Evolutionary conservation across 2,888 invertebrate genomes (phyloP).

Genomic region (Plemyria rubiginata): DNA sequence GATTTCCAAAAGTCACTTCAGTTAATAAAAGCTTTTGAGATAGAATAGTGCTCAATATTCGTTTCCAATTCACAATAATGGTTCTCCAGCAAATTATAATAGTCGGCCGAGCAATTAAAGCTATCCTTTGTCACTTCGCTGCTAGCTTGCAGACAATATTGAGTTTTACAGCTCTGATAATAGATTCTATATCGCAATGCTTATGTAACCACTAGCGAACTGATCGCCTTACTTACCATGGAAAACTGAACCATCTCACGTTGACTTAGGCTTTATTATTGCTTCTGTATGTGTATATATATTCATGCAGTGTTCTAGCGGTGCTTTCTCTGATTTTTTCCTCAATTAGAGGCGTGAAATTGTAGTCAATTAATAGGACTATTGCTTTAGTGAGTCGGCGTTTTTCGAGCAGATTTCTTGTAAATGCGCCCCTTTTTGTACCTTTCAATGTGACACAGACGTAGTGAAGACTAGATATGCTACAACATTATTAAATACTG

Average conservation of each 20-base stretch:
- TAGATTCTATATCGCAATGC: slow-evolving; percentile 10
- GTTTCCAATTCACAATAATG: slow-evolving; percentile 37
- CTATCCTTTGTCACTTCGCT: slow-evolving; percentile 6
- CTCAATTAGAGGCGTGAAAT: slow-evolving; percentile 36
- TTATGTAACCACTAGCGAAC: neutral
- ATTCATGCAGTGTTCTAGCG: neutral
- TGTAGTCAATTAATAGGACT: slow-evolving; percentile 34
- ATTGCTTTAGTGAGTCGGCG: slow-evolving; percentile 37
- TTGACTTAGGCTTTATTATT: slow-evolving; percentile 2
- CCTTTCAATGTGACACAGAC: slow-evolving; percentile 18
- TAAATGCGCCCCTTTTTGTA: slow-evolving; percentile 27
- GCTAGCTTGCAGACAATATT: neutral
- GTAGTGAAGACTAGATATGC: slow-evolving; percentile 20
- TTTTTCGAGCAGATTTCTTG: slow-evolving; percentile 33
- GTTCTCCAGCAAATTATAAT: slow-evolving; percentile 28
- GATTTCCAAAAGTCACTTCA: slow-evolving; percentile 20
- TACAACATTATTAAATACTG: too few relatives aligned
- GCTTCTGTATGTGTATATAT: neutral
- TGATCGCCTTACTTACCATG: slow-evolving; percentile 1
- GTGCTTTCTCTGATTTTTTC: slow-evolving; percentile 15
- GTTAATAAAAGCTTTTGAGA: slow-evolving; percentile 36
- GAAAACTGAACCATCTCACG: neutral
- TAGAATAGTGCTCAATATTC: slow-evolving; percentile 42
- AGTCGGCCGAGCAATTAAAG: slow-evolving; percentile 26
- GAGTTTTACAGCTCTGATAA: neutral